Conservation (phyloP, 2,797 vertebrate species). For the Chelmon rostratus region DNA sequence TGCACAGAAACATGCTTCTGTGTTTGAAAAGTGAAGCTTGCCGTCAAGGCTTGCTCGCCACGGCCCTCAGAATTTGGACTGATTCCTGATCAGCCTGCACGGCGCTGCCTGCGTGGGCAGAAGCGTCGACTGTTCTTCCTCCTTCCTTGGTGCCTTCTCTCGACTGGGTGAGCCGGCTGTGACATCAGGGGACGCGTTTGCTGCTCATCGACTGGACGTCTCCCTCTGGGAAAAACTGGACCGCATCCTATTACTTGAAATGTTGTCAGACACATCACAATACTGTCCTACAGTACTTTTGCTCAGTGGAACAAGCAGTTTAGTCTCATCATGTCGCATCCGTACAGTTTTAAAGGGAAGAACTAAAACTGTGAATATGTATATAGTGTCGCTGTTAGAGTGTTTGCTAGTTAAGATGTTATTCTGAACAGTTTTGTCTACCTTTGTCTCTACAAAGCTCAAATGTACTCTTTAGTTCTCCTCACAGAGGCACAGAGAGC, state of each 20-base stretch:
- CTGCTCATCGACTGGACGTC: slow-evolving; percentile 53
- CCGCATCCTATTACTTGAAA: slow-evolving; percentile 73
- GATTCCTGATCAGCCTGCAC: slow-evolving; percentile 5
- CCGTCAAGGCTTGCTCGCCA: slow-evolving; percentile 33
- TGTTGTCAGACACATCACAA: slow-evolving; percentile 32
- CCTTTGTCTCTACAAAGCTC: slow-evolving; percentile 25
- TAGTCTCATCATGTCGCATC: slow-evolving; percentile 32
- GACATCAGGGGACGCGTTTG: slow-evolving; percentile 31
- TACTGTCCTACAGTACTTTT: slow-evolving; percentile 22
- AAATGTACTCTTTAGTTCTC: slow-evolving; percentile 36
- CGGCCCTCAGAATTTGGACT: slow-evolving; percentile 39
- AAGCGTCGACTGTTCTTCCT: slow-evolving; percentile 43
- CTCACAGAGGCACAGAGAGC: slow-evolving; percentile 18
- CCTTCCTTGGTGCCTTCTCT: slow-evolving; percentile 81
- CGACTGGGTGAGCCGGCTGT: slow-evolving; percentile 52
- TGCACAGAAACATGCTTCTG: slow-evolving; percentile 55
- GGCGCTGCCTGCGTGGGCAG: slow-evolving; percentile 16
- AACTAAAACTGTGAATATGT: slow-evolving; percentile 57
- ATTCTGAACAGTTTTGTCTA: background rate
- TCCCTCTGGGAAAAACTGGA: slow-evolving; percentile 48
- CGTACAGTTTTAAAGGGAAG: slow-evolving; percentile 43
- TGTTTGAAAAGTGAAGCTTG: slow-evolving; percentile 29
- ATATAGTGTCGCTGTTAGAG: slow-evolving; percentile 24
- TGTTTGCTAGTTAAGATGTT: slow-evolving; percentile 22
- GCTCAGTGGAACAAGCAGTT: slow-evolving; percentile 16